Conservation (phyloP, 2,888 invertebrate genomes). For the Caenorhabditis virilis region DNA sequence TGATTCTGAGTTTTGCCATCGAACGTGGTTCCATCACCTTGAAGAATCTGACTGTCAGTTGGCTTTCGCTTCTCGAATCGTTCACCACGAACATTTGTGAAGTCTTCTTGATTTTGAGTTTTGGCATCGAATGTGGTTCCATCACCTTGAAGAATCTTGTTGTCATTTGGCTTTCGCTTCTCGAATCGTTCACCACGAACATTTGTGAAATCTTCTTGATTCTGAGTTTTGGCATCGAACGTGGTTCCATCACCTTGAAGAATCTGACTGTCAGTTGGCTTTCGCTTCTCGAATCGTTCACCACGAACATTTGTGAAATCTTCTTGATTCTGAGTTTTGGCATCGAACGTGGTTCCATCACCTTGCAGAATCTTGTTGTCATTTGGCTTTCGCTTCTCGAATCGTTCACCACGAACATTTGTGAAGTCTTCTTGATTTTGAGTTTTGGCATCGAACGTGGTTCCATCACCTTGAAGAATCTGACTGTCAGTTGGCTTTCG, state of each 20-base stretch:
- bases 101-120: constrained; percentile 6
- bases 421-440: constrained; percentile 5
- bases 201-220: constrained; percentile 1
- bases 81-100: background rate
- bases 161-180: background rate
- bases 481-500: background rate
- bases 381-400: background rate
- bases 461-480: background rate
- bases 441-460: background rate
- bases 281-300: background rate
- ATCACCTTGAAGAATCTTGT: background rate
- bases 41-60: background rate
- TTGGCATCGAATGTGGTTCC: background rate
- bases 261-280: background rate
- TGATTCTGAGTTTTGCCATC: constrained; percentile 1
- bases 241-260: background rate
- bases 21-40: background rate
- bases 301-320: constrained; percentile 1
- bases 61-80: background rate
- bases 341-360: constrained; percentile 1
- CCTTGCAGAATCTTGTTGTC: background rate
- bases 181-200: constrained; percentile 3
- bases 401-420: background rate
- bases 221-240: constrained; percentile 1
- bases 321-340: constrained; percentile 5